Evolutionary conservation across 2,888 invertebrate species (phyloP), one percentile per base, ranked within the genome.

Genomic region (Sinhomidia bicolor): DNA sequence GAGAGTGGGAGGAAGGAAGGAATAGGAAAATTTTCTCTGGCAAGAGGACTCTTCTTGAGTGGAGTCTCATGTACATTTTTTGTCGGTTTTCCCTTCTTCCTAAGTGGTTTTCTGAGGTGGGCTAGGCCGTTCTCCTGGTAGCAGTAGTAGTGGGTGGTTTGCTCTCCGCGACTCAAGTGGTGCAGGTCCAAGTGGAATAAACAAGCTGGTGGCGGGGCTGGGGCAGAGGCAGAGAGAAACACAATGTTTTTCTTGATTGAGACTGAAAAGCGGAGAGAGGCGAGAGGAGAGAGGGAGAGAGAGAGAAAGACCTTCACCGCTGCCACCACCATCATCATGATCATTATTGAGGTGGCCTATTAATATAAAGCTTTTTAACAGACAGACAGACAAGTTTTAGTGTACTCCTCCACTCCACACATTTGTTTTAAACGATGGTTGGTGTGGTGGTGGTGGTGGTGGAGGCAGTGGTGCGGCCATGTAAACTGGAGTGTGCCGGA

Each of bases 241-340:
- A 36, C 1, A 65, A 68, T 68, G 68, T 17, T 68, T 68, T 36
- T 68, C 36, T 41, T 68, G 68, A 68, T 68, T 68, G 68, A 68
- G 68, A 68, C 36, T 68, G 68, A 36, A 68, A 68, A 68, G 62
- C 62, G 14, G n/a, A n/a, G n/a, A 54, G 78, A 54, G 78, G 44
- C 23, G 74, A 14, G 62, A 36, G 12, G n/a, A 36, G 36, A 26
- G 71, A 41, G 41, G 10, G 51, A 44, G 78, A 80, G 80, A 60
- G 60, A 57, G 20, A 32, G 60, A 41, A 20, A 78, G 32, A 26
- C 14, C n/a, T n/a, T n/a, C n/a, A n/a, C n/a, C n/a, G 51, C 14
- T 5, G 17, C n/a, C 12, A 51, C 17, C n/a, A n/a, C 17, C 44
- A 44, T 44, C 44, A 44, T 44, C n/a, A n/a, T n/a, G n/a, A n/a